phyloP scores from a whole-genome alignment of 1,140 invertebrate species.

The Hesperophylax magnus region DNA sequence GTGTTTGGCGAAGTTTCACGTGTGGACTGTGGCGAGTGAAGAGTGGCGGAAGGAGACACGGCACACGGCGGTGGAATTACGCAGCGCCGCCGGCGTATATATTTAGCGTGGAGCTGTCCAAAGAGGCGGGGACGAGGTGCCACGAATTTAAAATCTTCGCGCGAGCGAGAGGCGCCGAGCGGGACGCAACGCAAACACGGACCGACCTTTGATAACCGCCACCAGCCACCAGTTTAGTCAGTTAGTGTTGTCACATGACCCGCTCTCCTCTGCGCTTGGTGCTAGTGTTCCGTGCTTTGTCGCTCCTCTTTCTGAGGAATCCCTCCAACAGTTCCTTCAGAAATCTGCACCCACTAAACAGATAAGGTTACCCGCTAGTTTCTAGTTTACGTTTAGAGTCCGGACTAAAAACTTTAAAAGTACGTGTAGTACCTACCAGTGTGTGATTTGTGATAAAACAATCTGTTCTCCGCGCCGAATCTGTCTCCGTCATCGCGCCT shows the following conservation, averaged over 20 bases:
- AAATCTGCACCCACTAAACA: no score
- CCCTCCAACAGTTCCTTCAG: neutral
- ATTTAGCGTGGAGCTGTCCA: conserved; percentile 41
- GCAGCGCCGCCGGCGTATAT: conserved; percentile 46
- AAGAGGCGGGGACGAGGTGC: conserved; percentile 9
- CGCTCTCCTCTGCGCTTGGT: neutral
- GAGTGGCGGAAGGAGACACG: conserved; percentile 16
- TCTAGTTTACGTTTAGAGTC: no score
- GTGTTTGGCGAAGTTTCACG: conserved; percentile 38
- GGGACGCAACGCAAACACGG: conserved; percentile 42
- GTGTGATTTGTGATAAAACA: neutral
- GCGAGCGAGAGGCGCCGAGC: conserved; percentile 45
- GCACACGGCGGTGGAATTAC: conserved; percentile 7
- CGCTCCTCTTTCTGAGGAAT: neutral
- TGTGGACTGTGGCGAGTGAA: neutral
- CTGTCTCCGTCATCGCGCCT: neutral
- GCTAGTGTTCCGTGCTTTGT: neutral
- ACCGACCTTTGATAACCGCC: conserved; percentile 42
- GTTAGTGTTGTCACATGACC: conserved; percentile 44
- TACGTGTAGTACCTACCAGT: neutral
- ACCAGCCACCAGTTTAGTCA: neutral
- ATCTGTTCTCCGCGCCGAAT: neutral
- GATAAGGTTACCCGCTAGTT: no score
- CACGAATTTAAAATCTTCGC: conserved; percentile 48
- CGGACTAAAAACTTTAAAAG: no score